Conservation (phyloP, 2,797 vertebrate genomes). For the Harpagifer antarcticus region DNA sequence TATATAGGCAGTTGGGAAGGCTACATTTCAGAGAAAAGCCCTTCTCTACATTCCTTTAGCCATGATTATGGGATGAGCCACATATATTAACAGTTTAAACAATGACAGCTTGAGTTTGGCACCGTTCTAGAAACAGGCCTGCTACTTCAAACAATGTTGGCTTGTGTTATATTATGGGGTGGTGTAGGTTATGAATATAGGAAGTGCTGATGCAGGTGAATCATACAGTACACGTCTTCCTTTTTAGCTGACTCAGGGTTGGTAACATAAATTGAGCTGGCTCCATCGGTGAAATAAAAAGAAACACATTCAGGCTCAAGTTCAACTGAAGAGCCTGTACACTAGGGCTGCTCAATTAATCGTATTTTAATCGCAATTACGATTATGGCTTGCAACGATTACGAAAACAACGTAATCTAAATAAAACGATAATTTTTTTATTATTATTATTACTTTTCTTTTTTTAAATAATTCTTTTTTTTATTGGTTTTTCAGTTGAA, state of each 20-base stretch:
- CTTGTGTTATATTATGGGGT: neutral
- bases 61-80: conserved; percentile 19
- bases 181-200: conserved; percentile 28
- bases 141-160: conserved; percentile 10
- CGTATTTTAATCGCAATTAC: too few relatives aligned
- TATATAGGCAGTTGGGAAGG: neutral
- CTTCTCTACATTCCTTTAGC: conserved; percentile 19
- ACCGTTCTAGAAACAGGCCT: conserved; percentile 16
- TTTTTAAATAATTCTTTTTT: too few relatives aligned
- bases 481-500: too few relatives aligned
- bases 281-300: conserved; percentile 37
- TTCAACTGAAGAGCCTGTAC: conserved; percentile 19
- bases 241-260: conserved; percentile 68
- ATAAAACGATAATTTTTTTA: too few relatives aligned
- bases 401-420: too few relatives aligned
- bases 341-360: too few relatives aligned
- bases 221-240: conserved; percentile 57
- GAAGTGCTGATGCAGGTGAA: conserved; percentile 59
- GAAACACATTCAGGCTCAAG: conserved; percentile 22
- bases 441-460: too few relatives aligned
- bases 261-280: conserved; percentile 60
- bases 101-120: conserved; percentile 18
- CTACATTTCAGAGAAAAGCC: neutral
- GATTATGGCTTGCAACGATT: too few relatives aligned
- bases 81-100: conserved; percentile 14